Percentiles rank a stretch among this genome's conserved stretches.
Conservation (phyloP, 1,140 invertebrate species). For the Eriocheir sinensis region DNA sequence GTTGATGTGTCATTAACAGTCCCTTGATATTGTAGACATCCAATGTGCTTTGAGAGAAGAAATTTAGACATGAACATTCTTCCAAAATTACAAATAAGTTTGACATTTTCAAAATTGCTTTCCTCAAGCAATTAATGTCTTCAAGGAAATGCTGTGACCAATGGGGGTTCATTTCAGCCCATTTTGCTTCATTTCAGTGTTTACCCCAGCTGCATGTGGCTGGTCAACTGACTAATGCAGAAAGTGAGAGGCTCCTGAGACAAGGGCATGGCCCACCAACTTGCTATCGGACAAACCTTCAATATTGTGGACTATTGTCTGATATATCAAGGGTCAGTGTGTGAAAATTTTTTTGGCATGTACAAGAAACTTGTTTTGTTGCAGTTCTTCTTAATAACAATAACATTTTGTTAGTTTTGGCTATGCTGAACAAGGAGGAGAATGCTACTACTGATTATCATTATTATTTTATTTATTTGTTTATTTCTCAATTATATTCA, state of each 20-base stretch:
- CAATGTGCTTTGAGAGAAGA: no score
- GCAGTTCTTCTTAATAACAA: neutral
- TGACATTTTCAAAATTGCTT: neutral
- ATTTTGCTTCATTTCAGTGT: slow-evolving; percentile 16
- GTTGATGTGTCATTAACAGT: neutral
- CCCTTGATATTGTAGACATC: neutral
- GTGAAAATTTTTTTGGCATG: slow-evolving; percentile 1
- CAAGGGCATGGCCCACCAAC: slow-evolving; percentile 18
- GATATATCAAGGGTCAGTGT: slow-evolving; percentile 13
- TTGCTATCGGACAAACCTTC: slow-evolving; percentile 23
- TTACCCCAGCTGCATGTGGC: slow-evolving; percentile 19
- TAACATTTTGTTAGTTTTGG: neutral
- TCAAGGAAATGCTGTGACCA: neutral
- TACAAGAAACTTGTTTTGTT: neutral
- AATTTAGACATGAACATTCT: no score
- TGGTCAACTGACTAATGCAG: slow-evolving; percentile 23
- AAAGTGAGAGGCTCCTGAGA: slow-evolving; percentile 2
- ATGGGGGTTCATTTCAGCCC: neutral
- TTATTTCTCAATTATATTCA: no score
- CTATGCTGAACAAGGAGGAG: neutral
- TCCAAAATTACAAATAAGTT: no score
- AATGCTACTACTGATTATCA: no score
- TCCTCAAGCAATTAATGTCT: neutral
- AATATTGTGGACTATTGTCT: slow-evolving; percentile 25
- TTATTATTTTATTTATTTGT: no score